Base-by-base conservation (phyloP, 2,888 invertebrate genomes). In the Nezara viridula region DNA sequence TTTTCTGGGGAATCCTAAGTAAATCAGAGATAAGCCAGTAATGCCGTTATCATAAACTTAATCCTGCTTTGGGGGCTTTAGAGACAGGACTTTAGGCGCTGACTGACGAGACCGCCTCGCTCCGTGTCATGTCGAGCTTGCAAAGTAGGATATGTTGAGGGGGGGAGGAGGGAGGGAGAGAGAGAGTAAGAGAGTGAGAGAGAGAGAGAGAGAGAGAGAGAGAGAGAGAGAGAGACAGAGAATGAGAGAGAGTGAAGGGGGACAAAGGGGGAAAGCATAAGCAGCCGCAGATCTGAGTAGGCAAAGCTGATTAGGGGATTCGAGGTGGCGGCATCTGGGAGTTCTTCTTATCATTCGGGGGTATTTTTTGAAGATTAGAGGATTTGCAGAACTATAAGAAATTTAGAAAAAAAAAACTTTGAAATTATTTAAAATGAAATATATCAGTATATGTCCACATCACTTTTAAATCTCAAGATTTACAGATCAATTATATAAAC, bases 11-110 rank as follows among this genome's bases (percentile, higher is more conserved):
- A 21, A 44, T 27, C 10, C 77, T 73, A 44, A 77, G 40, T 77
- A 77, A 77, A 77, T 77, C 77, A 44, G 9, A 77, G 27, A 40
- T 77, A 77, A 77, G 77, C 24, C 77, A 24, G 24, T 77, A 77
- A 77, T 77, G 7, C 77, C 77, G 77, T 77, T 77, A 77, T 77
- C 77, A 77, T 44, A 44, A 77, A 40, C 77, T 21, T 77, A 77
- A 77, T 77, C 77, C 77, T 44, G 77, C 40, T 77, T 77, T 40
- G 40, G 77, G 40, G 40, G 40, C 3, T 16, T 60, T 60, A 77
- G 77, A 10, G 24, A 24, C 40, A 40, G 40, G 77, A 77, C 77
- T 77, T 77, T 24, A 77, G 40, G 40, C 40, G 12, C 40, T 77
- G 40, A 77, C 40, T 77, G 77, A 77, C 40, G 40, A 37, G 77